phyloP scores from a whole-genome alignment of 2,113 vertebrate species.

The Oreochromis spilurus region DNA sequence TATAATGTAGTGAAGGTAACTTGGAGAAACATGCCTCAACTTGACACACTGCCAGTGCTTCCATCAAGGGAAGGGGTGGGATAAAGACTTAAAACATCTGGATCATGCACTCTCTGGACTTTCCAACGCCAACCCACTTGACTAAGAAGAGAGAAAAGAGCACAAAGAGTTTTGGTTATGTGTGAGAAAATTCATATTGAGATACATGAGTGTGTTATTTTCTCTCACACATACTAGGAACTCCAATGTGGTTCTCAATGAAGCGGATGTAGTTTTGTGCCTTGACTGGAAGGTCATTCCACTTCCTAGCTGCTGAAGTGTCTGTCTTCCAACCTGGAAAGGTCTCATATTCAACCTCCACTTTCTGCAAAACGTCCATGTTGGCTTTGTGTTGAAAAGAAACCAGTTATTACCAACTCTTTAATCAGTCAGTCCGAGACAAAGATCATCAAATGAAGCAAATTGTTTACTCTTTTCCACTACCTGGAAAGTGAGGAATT shows the following conservation, averaged over 20 bases:
- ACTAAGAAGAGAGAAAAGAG: constrained; percentile 72
- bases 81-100: constrained; percentile 85
- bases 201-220: not conserved
- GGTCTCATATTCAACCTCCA: constrained; percentile 94
- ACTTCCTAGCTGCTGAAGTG: constrained; percentile 87
- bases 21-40: constrained; percentile 3
- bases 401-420: not conserved
- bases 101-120: constrained; percentile 97
- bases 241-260: constrained; percentile 92
- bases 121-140: constrained; percentile 97
- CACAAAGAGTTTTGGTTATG: not conserved
- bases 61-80: not conserved
- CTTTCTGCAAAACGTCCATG: constrained; percentile 92
- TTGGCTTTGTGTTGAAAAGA: constrained; percentile 76
- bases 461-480: not conserved
- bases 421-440: not conserved
- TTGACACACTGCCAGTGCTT: not conserved
- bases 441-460: not conserved
- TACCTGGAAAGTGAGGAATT: constrained; percentile 96
- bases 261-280: constrained; percentile 95
- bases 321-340: constrained; percentile 96
- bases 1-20: not conserved
- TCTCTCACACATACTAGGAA: constrained; percentile 78
- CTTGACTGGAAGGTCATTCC: constrained; percentile 91
- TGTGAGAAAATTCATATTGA: not conserved